Evolutionary conservation across 2,888 invertebrate genomes (phyloP).

Genomic region (Phragmatobia fuliginosa): DNA sequence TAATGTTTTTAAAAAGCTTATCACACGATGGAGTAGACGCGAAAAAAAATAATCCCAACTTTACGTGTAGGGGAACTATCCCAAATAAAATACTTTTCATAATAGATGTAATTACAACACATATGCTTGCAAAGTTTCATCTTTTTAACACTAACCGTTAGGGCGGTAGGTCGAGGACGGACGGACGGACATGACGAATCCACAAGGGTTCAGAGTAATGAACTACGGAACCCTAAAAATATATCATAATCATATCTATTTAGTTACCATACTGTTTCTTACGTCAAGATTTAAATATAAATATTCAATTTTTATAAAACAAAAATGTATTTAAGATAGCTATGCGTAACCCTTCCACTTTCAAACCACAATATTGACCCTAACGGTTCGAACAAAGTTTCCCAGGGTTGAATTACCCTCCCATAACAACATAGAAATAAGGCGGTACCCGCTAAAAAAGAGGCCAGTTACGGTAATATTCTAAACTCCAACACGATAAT

Average conservation of each 20-base stretch:
- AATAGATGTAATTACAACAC: too few species aligned
- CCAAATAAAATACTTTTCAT: too few species aligned
- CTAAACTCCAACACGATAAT: constrained; percentile 68
- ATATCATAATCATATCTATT: not conserved
- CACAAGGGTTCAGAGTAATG: too few species aligned
- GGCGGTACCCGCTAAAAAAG: constrained; percentile 52
- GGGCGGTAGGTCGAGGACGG: too few species aligned
- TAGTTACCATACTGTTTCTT: not conserved
- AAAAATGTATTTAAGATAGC: constrained; percentile 19
- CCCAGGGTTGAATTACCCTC: constrained; percentile 40
- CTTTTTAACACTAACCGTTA: too few species aligned
- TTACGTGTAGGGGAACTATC: too few species aligned
- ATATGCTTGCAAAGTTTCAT: too few species aligned
- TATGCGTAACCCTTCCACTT: constrained; percentile 42
- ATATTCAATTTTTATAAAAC: constrained; percentile 24
- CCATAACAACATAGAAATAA: constrained; percentile 49
- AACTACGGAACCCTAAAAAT: too few species aligned
- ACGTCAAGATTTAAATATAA: constrained; percentile 13
- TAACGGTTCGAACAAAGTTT: constrained; percentile 33
- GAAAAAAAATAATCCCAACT: too few species aligned
- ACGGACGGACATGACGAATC: too few species aligned
- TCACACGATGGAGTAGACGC: too few species aligned
- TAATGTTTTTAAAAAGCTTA: too few species aligned
- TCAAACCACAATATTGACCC: constrained; percentile 46
- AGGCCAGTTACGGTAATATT: constrained; percentile 66